Percentiles rank a stretch among this genome's conserved stretches.
phyloP scores from a whole-genome alignment of 2,888 invertebrate genomes.

The Thera obeliscata region DNA sequence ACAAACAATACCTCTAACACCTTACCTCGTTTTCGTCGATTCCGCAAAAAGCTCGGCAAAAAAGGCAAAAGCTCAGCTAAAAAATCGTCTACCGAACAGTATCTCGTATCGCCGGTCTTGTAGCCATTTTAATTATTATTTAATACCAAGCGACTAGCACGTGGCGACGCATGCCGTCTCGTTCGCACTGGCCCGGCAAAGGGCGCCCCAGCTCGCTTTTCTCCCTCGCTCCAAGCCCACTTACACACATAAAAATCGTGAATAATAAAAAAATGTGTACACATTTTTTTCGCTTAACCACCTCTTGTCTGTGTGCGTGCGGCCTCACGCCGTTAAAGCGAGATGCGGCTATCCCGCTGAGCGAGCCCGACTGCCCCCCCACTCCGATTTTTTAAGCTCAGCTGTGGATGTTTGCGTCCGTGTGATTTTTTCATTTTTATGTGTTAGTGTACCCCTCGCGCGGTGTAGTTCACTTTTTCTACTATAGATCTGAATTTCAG shows the following conservation, averaged over 20 bases:
- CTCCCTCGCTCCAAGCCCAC: conserved; percentile 78
- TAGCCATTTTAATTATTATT: conserved; percentile 85
- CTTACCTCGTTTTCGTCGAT: conserved; percentile 70
- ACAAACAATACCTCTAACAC: conserved; percentile 51
- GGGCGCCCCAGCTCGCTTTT: conserved; percentile 54
- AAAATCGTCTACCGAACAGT: conserved; percentile 83
- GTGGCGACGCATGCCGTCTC: conserved; percentile 75
- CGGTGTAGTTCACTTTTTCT: conserved; percentile 85
- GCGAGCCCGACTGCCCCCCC: conserved; percentile 64
- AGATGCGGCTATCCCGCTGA: conserved; percentile 62
- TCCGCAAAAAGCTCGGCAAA: conserved; percentile 79
- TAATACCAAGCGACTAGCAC: conserved; percentile 84
- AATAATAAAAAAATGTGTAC: conserved; percentile 85
- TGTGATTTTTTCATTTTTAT: conserved; percentile 84
- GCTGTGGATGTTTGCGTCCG: conserved; percentile 76
- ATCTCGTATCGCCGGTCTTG: conserved; percentile 81
- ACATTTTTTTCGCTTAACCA: conserved; percentile 84
- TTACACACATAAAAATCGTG: conserved; percentile 85
- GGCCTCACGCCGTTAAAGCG: conserved; percentile 75
- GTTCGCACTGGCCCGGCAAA: conserved; percentile 50
- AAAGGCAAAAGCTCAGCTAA: conserved; percentile 80
- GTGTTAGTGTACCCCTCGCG: conserved; percentile 84
- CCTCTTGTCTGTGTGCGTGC: conserved; percentile 73
- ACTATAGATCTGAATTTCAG: conserved; percentile 85
- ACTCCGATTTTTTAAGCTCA: conserved; percentile 83